Conservation (phyloP, 1,140 invertebrate genomes). For the Ceratosolen solmsi region DNA sequence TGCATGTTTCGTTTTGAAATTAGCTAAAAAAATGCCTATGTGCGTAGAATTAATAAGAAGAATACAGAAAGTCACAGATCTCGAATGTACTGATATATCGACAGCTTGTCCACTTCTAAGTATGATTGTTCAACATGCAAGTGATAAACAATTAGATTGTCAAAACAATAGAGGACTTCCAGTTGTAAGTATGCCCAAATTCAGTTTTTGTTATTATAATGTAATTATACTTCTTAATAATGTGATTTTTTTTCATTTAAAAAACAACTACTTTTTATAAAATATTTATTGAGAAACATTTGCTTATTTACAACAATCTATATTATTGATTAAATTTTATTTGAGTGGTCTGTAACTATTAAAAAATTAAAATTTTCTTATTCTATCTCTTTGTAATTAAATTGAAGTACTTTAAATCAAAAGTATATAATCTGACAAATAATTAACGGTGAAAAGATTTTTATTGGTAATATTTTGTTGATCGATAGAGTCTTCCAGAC, state of each 20-base stretch:
- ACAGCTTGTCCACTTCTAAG: slow-evolving; percentile 81
- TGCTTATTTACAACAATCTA: background rate
- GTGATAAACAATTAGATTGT: slow-evolving; percentile 80
- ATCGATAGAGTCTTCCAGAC: slow-evolving; percentile 86
- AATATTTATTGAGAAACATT: background rate
- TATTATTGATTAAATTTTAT: background rate
- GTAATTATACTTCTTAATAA: background rate
- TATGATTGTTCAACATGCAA: slow-evolving; percentile 83
- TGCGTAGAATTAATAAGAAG: slow-evolving; percentile 82
- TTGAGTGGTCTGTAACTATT: too few species aligned
- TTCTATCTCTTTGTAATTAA: too few species aligned
- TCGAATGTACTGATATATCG: slow-evolving; percentile 81
- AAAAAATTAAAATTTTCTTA: too few species aligned
- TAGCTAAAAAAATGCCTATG: slow-evolving; percentile 90
- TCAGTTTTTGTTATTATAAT: too few species aligned
- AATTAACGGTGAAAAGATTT: background rate
- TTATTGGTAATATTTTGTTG: background rate
- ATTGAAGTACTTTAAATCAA: too few species aligned
- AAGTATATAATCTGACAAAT: slow-evolving; percentile 3
- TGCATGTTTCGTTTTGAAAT: slow-evolving; percentile 90
- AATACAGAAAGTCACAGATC: slow-evolving; percentile 83
- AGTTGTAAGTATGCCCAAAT: slow-evolving; percentile 77
- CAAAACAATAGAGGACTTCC: slow-evolving; percentile 83
- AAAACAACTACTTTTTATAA: background rate
- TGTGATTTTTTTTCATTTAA: background rate